Evolutionary conservation across 2,113 vertebrate species (phyloP).

Genomic region (Ophiodon elongatus): DNA sequence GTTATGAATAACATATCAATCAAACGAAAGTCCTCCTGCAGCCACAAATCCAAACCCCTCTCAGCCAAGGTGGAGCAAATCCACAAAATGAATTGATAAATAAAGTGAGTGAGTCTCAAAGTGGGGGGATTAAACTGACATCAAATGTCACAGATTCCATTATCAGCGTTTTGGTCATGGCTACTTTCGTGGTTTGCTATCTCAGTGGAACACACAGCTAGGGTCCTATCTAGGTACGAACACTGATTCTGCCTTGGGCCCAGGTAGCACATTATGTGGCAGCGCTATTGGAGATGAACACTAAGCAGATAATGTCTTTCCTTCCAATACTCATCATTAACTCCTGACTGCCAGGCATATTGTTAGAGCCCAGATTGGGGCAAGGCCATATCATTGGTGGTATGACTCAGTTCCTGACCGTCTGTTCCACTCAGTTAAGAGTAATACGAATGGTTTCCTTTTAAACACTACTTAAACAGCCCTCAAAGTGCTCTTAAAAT

Average conservation of each 20-base stretch:
- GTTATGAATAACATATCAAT: conserved; percentile 53
- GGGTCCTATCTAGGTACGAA: conserved; percentile 87
- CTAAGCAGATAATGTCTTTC: conserved; percentile 85
- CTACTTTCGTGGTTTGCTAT: conserved; percentile 85
- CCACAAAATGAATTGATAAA: conserved; percentile 67
- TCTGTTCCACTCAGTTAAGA: conserved; percentile 72
- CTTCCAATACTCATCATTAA: conserved; percentile 85
- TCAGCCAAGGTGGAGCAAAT: conserved; percentile 53
- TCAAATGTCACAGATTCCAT: conserved; percentile 75
- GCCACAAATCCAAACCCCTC: conserved; percentile 38
- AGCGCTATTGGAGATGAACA: conserved; percentile 83
- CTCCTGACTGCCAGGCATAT: conserved; percentile 71
- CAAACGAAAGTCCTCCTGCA: conserved; percentile 40
- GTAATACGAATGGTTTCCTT: conserved; percentile 62
- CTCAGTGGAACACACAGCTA: conserved; percentile 89
- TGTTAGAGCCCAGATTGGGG: conserved; percentile 55
- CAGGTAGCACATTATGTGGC: conserved; percentile 83
- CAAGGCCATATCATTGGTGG: conserved; percentile 53
- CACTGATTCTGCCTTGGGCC: conserved; percentile 91
- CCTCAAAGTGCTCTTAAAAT: conserved; percentile 72
- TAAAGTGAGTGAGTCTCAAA: conserved; percentile 60
- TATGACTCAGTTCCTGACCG: conserved; percentile 58
- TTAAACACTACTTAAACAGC: conserved; percentile 72
- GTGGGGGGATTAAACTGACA: conserved; percentile 69
- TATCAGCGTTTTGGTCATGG: conserved; percentile 75